Base-by-base conservation (phyloP, 2,113 vertebrate species). In the Pseudolaguvia tuberculata region DNA sequence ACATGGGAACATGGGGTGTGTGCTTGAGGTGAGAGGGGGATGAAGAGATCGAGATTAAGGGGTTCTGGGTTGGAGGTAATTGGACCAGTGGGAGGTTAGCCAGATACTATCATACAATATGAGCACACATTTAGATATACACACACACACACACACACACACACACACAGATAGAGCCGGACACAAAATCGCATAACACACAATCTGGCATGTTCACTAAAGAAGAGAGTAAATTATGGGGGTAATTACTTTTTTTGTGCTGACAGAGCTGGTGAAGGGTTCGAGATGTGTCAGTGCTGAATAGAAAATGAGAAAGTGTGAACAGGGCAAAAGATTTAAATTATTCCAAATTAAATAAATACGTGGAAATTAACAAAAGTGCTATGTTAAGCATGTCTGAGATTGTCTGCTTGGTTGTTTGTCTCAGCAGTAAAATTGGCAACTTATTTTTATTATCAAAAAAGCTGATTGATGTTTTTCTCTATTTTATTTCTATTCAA, bases 11-110 rank as follows among this genome's bases (percentile, higher is more conserved):
- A 48, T 5, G 55, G 66, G 75, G 70, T 51, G 69, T 69, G 61
- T 56, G 77, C 45, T 65, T 63, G 31, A 73, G 51, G 47, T 69
- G 55, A 45, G 23, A 77, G 72, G 72, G 50, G 53, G 56, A 75
- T 42, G 65, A 67, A 75, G 62, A 69, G 73, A 50, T 76, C 25
- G 61, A 61, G 56, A 29, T 63, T 39, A 59, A 29, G 39, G 47
- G 70, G 13, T 48, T 18, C 31, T 57, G 50, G 65, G 14, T 56
- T n/a, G 7, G 62, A 70, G 29, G 53, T 81, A 76, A 91, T 91
- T 91, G 87, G 90, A 86, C 88, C 88, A 86, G 87, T 82, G 88
- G 89, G 89, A 90, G 88, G 84, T 77, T 72, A 82, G 76, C 35
- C 76, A 83, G 58, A 86, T 82, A 85, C 73, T 77, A 83, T 78